A percentile compares a stretch with the other conserved stretches of the same genome.
These are phyloP conservation scores for Emydocephalus ijimae DNA, from an alignment of 2,113 vertebrate genomes.

Conservation along the genomic window DNA sequence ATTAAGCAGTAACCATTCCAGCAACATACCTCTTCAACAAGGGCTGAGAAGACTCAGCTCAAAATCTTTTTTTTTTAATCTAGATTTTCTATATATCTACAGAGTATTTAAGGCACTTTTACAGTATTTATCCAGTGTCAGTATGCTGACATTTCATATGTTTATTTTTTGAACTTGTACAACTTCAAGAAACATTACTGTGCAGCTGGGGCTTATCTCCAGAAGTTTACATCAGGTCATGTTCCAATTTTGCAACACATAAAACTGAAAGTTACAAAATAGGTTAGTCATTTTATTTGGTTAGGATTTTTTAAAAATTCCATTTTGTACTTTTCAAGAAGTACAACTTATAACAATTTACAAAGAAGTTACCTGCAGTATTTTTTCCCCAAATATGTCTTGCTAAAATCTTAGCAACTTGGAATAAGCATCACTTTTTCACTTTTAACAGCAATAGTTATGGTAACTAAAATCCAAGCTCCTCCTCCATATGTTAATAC, in stretches of 20 bases:
- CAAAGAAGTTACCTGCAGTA: conserved; percentile 75
- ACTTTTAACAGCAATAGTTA: not conserved
- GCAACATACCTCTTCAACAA: not conserved
- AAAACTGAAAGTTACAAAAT: conserved; percentile 45
- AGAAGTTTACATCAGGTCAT: conserved; percentile 32
- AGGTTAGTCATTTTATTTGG: conserved; percentile 58
- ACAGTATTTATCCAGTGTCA: conserved; percentile 61
- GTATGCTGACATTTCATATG: conserved; percentile 62
- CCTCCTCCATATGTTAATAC: not conserved
- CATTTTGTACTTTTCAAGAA: conserved; percentile 54
- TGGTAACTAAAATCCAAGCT: not conserved
- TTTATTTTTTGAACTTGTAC: conserved; percentile 43
- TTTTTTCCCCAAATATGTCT: conserved; percentile 51
- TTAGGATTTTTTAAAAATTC: conserved; percentile 32
- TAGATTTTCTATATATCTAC: conserved; percentile 41
- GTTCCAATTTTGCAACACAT: conserved; percentile 36
- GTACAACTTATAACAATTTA: conserved; percentile 70
- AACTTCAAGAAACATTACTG: conserved; percentile 45
- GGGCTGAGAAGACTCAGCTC: not conserved
- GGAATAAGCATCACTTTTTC: not conserved
- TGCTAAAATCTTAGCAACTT: not conserved
- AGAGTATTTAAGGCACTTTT: conserved; percentile 47
- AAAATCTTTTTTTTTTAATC: not conserved
- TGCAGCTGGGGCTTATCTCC: conserved; percentile 57
- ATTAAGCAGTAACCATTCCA: not conserved